Evolutionary conservation across 30 jellyfish, hydroid and myxozoan species (phyloP), one percentile per base, ranked within the genome.

Genomic region (Haliclystus octoradiatus): DNA sequence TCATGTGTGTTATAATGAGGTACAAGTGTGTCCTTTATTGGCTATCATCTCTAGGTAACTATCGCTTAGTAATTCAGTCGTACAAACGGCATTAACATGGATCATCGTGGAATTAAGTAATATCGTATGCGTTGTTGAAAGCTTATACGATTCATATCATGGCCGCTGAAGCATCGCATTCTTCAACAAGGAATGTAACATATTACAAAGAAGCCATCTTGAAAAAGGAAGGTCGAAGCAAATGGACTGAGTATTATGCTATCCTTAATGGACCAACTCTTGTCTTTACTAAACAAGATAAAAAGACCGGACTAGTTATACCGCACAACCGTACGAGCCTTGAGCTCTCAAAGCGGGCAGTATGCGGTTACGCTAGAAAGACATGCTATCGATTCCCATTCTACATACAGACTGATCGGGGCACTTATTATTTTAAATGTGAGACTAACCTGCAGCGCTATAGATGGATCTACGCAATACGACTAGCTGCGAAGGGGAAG

Each of bases 321-420:
- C 93, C 88, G 52, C 77, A 82, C 76, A 81, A 91, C 62, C 34
- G 91, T 47, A 77, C 94, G 27, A 74, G 77, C 34, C 15, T 91
- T 27, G 87, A 91, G 67, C 82, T 91, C 27, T 34, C 80, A n/a
- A 40, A 81, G 1, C 52, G 72, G 14, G 69, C 99, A n/a, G 72
- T 49, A 2, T 85, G 93, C 32, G 92, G 74, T 1, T 78, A 71
- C 70, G 27, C 84, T 32, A 79, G 74, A 27, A 91, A 83, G 69
- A 91, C 78, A 0, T 82, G 95, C 66, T 89, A 89, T 62, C 95
- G 99, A 35, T 91, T 91, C 49, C 99, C 99, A 34, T 91, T 91
- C 50, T 76, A 62, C 40, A 69, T 91, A 23, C 75, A 75, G 34
- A 91, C 71, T 29, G 95, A 87, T 4, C 81, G 81, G 65, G 74